A percentile compares a stretch with the other conserved stretches of the same genome.
These are phyloP conservation scores for Rhinogobius similis DNA, from an alignment of 2,113 vertebrate species.

Conservation along the genomic window DNA sequence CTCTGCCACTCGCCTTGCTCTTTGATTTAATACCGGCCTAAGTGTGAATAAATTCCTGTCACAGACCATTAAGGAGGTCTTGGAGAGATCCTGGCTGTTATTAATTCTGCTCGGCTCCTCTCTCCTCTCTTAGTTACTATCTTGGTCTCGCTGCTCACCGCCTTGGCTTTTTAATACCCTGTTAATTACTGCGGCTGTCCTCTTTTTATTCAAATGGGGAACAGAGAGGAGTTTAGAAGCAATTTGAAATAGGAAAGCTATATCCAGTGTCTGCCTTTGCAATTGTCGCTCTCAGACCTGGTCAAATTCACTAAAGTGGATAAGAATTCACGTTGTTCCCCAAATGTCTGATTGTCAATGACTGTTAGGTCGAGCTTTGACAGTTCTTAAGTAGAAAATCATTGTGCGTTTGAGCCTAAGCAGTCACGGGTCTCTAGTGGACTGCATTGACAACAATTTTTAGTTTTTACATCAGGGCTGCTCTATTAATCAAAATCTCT, in stretches of 20 bases:
- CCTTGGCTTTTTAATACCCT: slow-evolving; percentile 73
- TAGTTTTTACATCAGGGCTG: too few relatives aligned
- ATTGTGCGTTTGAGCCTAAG: neutral
- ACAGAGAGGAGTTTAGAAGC: slow-evolving; percentile 73
- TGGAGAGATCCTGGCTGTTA: slow-evolving; percentile 81
- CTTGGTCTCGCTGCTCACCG: slow-evolving; percentile 48
- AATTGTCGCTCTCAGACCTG: slow-evolving; percentile 51
- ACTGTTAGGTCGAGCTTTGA: neutral
- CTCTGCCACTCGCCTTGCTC: slow-evolving; percentile 61
- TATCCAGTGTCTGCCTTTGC: slow-evolving; percentile 31
- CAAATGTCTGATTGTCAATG: neutral
- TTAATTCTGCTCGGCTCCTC: slow-evolving; percentile 79
- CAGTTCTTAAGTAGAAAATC: neutral
- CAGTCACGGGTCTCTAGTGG: neutral
- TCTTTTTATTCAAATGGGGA: slow-evolving; percentile 80
- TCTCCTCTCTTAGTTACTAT: slow-evolving; percentile 56
- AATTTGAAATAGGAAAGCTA: slow-evolving; percentile 64
- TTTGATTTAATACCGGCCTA: slow-evolving; percentile 83
- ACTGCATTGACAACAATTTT: neutral
- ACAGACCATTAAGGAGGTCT: slow-evolving; percentile 82
- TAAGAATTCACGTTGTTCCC: neutral
- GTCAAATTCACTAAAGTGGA: slow-evolving; percentile 1
- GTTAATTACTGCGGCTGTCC: slow-evolving; percentile 80
- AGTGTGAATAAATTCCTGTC: slow-evolving; percentile 85
- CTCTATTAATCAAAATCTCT: too few relatives aligned